Percentiles rank a stretch among this genome's conserved stretches.
phyloP scores from a whole-genome alignment of 2,888 invertebrate genomes.

The Siphlonurus alternatus region DNA sequence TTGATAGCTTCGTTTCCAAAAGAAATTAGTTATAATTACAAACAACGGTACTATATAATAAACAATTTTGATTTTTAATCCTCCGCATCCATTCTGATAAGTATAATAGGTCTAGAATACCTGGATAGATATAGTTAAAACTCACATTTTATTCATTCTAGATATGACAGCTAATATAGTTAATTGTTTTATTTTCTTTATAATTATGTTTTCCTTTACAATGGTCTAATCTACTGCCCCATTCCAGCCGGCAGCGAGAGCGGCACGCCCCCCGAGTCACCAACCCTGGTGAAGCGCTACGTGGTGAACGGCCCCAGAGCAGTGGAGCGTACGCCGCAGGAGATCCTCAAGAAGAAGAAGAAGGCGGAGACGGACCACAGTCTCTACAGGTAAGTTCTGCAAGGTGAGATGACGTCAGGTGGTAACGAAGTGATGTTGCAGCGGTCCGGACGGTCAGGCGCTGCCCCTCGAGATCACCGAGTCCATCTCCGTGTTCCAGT shows the following conservation, averaged over 20 bases:
- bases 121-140: too few relatives aligned
- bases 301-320: not conserved
- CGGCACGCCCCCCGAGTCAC: not conserved
- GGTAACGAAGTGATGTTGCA: too few relatives aligned
- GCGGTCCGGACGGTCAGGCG: not conserved
- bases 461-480: conserved; percentile 21
- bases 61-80: too few relatives aligned
- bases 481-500: conserved; percentile 5
- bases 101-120: too few relatives aligned
- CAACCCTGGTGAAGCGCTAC: not conserved
- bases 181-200: too few relatives aligned
- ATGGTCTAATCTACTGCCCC: not conserved
- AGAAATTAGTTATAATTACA: too few relatives aligned
- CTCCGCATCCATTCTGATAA: too few relatives aligned
- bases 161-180: too few relatives aligned
- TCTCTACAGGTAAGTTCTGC: not conserved
- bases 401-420: not conserved
- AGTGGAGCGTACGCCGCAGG: not conserved
- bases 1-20: too few relatives aligned
- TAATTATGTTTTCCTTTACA: not conserved
- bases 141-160: too few relatives aligned
- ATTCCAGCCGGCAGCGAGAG: not conserved
- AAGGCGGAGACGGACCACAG: not conserved
- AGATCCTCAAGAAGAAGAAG: not conserved
- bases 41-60: too few relatives aligned